phyloP scores from a whole-genome alignment of 2,888 invertebrate genomes.

The Elmis aenea region DNA sequence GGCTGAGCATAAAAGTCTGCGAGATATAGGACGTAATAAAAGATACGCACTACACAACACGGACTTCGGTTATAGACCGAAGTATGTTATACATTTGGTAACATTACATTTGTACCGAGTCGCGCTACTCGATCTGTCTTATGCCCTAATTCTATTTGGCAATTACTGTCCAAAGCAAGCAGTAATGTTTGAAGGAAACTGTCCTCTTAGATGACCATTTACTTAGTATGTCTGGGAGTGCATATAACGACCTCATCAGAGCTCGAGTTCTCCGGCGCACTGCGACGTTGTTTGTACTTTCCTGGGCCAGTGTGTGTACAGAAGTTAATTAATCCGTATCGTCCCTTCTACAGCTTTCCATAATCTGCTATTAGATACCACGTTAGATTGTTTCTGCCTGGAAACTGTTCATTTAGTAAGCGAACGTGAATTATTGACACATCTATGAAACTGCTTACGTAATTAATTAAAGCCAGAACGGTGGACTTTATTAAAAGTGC shows the following conservation, averaged over 20 bases:
- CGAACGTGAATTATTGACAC: constrained; percentile 31
- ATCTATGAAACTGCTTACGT: constrained; percentile 27
- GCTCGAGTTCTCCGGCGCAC: constrained; percentile 18
- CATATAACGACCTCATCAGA: constrained; percentile 27
- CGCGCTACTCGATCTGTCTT: no score
- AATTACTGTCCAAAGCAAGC: constrained; percentile 9
- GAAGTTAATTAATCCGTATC: constrained; percentile 12
- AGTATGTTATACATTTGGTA: no score
- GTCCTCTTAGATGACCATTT: constrained; percentile 10
- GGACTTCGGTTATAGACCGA: no score
- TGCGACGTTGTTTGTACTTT: constrained; percentile 26
- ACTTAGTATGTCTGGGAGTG: constrained; percentile 14
- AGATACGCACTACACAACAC: no score
- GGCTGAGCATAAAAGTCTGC: constrained; percentile 2
- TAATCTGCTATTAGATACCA: constrained; percentile 31
- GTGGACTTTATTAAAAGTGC: constrained; percentile 4
- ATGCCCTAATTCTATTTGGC: constrained; percentile 5
- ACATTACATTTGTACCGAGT: no score
- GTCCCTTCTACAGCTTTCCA: constrained; percentile 5
- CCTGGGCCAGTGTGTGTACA: constrained; percentile 7
- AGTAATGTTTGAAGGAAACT: constrained; percentile 8
- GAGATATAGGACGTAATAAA: no score
- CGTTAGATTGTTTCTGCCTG: constrained; percentile 29
- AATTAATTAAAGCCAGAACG: constrained; percentile 18
- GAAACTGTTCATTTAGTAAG: constrained; percentile 34